A percentile compares a stretch with the other conserved stretches of the same genome.
Conservation (phyloP, 2,113 vertebrate species). For the Pangasianodon hypophthalmus region DNA sequence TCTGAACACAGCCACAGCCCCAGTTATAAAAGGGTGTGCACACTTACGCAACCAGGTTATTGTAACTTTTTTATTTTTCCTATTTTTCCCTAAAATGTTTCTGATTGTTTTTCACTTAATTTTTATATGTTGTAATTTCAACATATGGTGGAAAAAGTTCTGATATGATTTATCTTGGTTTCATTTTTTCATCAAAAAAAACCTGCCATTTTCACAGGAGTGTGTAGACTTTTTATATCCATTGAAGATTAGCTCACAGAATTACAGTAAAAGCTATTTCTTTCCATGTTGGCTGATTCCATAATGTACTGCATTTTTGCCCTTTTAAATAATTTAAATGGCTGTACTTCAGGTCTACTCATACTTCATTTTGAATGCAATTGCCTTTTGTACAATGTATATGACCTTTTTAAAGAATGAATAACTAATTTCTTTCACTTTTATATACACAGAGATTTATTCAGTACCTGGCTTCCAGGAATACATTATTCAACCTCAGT, state of each 20-base stretch:
- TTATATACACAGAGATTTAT: conserved; percentile 81
- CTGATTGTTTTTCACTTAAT: too few relatives aligned
- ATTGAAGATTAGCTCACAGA: background rate
- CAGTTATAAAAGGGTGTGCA: too few relatives aligned
- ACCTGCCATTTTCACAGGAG: too few relatives aligned
- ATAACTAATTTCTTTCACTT: conserved; percentile 29
- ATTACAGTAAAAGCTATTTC: background rate
- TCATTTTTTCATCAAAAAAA: too few relatives aligned
- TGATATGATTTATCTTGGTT: too few relatives aligned
- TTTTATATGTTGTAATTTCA: too few relatives aligned
- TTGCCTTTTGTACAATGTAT: background rate
- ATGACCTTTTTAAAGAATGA: background rate
- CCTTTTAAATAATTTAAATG: background rate
- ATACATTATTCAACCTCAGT: conserved; percentile 92
- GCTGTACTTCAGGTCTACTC: background rate
- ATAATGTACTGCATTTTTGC: background rate
- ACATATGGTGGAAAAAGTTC: too few relatives aligned
- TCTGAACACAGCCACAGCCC: too few relatives aligned
- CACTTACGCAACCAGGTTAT: too few relatives aligned
- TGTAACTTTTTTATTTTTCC: too few relatives aligned
- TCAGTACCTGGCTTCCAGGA: conserved; percentile 92
- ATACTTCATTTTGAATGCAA: background rate
- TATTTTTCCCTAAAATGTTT: too few relatives aligned
- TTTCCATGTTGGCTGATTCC: background rate
- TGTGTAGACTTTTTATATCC: too few relatives aligned